phyloP scores from a whole-genome alignment of 2,888 invertebrate genomes.

The Tigriopus californicus region DNA sequence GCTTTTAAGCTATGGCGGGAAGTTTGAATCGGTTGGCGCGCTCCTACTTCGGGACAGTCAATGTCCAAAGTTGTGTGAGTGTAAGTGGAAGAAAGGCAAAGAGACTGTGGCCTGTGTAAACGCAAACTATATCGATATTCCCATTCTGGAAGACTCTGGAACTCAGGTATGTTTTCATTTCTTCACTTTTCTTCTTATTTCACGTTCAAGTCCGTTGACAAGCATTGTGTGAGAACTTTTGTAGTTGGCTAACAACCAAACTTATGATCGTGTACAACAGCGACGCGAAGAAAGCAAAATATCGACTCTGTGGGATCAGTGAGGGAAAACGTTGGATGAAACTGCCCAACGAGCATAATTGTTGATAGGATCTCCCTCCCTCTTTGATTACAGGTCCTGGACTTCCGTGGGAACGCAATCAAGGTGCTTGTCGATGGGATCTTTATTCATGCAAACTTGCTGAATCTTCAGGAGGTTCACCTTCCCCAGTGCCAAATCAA shows the following conservation, averaged over 20 bases:
- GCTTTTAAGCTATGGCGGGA: too few species aligned
- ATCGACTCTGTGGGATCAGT: too few species aligned
- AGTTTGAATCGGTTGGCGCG: too few species aligned
- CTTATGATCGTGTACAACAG: too few species aligned
- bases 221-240: too few species aligned
- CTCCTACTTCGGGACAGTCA: too few species aligned
- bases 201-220: too few species aligned
- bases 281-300: too few species aligned
- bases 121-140: constrained; percentile 59
- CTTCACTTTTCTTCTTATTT: too few species aligned
- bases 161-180: constrained; percentile 47
- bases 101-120: constrained; percentile 74
- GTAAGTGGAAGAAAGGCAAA: constrained; percentile 74
- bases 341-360: too few species aligned
- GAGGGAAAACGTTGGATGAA: too few species aligned
- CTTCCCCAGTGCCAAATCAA: constrained; percentile 63
- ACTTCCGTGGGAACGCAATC: constrained; percentile 69
- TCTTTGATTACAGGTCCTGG: constrained; percentile 31
- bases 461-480: constrained; percentile 70
- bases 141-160: constrained; percentile 57
- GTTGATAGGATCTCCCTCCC: neutral
- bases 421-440: constrained; percentile 62
- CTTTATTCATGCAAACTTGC: constrained; percentile 56
- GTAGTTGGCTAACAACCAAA: too few species aligned
- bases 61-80: constrained; percentile 43